phyloP scores from a whole-genome alignment of 2,113 vertebrate species.

The Centropus unirufus region DNA sequence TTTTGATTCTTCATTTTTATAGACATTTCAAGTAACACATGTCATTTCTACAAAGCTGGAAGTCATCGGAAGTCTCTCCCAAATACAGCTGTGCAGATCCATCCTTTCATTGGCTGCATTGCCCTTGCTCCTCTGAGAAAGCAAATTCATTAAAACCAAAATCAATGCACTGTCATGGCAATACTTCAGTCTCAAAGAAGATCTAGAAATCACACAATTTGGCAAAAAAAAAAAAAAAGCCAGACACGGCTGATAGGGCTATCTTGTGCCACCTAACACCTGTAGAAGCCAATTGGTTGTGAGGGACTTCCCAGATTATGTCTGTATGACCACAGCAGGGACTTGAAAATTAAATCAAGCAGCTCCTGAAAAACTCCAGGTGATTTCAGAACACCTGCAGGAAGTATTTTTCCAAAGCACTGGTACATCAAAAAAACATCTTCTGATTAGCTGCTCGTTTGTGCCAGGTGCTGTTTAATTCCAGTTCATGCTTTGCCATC shows the following conservation, averaged over 20 bases:
- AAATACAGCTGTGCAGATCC: background rate
- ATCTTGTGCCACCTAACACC: background rate
- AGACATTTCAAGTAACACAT: background rate
- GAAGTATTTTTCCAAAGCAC: slow-evolving; percentile 36
- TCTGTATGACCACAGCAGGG: slow-evolving; percentile 23
- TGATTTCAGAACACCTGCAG: slow-evolving; percentile 44
- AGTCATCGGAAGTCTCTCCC: background rate
- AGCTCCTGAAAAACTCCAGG: slow-evolving; percentile 2
- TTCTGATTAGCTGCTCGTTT: background rate
- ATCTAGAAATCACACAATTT: background rate
- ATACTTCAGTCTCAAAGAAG: background rate
- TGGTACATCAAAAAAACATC: background rate
- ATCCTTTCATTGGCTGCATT: background rate
- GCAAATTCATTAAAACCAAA: background rate
- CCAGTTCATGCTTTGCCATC: background rate
- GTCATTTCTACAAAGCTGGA: background rate
- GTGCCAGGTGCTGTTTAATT: background rate
- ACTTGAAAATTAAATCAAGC: slow-evolving; percentile 53
- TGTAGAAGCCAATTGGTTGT: slow-evolving; percentile 10
- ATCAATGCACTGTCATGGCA: background rate
- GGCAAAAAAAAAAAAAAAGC: background rate
- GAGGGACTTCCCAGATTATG: background rate
- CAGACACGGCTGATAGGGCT: background rate
- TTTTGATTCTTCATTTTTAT: background rate
- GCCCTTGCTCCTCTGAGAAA: background rate